Evolutionary conservation across 2,113 vertebrate species (phyloP), one percentile per base, ranked within the genome.

Genomic region (Salminus brasiliensis): DNA sequence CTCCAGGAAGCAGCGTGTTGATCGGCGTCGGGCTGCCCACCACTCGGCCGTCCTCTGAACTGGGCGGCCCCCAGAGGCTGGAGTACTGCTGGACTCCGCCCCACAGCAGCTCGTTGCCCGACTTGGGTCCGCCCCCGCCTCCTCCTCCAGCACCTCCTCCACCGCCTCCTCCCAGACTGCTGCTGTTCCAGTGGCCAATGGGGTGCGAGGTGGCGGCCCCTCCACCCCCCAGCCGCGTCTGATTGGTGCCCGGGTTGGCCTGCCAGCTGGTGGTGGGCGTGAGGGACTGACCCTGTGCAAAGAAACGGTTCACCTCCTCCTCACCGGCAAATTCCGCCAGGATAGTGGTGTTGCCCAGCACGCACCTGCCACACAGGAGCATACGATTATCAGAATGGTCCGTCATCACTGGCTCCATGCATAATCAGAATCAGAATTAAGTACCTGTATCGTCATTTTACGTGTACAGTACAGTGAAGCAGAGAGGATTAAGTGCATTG

Each of bases 281-380:
- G 88, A 99, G 94, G 0, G 96, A 93, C 89, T 99, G 98, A 90
- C 96, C 97, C 92, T 99, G 97, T 84, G 97, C 97, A 87, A 99
- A 92, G 94, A 98, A 99, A 39, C 97, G 97, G 88, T 96, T 98
- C 84, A 99, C 96, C 81, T 99, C 98, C 72, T 99, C 98, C 85
- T 99, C 98, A 0, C 97, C 96, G 1, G 98, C 98, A n/a, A 99
- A 99, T 91, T 99, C 98, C 0, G 98, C 98, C 92, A 99, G 89
- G 93, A 99, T 99, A 91, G 98, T 99, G 88, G 98, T 99, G 94
- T 99, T 99, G 83, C 98, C 97, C 85, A 99, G 94, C 79, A 99
- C 98, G 41, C 98, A 99, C 98, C 98, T 99, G 60, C 5, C 62
- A 65, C 67, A 95, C 96, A 87, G 94, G 94, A 0, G n/a, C n/a